Base-by-base conservation (phyloP, 2,797 vertebrate species). In the Pipistrellus pipistrellus region DNA sequence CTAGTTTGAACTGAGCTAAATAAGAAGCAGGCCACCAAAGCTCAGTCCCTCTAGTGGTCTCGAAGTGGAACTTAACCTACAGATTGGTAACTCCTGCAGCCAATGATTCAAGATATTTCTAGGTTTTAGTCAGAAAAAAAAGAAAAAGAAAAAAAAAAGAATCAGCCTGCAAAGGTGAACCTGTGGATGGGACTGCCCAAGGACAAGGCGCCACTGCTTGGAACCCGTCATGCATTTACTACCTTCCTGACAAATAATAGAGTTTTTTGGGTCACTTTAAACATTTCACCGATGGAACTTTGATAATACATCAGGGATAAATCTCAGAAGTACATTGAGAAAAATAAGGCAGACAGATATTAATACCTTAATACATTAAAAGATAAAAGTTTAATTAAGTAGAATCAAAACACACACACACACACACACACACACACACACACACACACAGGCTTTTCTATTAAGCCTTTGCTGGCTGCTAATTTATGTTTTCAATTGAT, bases 41-140 rank as follows among this genome's bases (percentile, higher is more conserved):
- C 62, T 2, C 73, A 75, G 46, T 57, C 62, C 7, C 93, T 94
- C 95, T 88, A 62, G 77, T 85, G 86, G 93, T 30, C 73, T 10
- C 8, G 17, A 90, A 30, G 55, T 27, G 48, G 72, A 90, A 80
- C 27, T 72, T 75, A n/a, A 86, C 3, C 76, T 51, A 80, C 1
- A 84, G 27, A 76, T 41, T 2, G 71, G 48, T 25, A 48, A 72
- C 14, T 27, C 23, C 17, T 7, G 11, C 72, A 57, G 38, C 41
- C n/a, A 21, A 46, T 27, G 11, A 51, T 21, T 13, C 62, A 38
- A 76, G 41, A 38, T 23, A 51, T 30, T 66, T 35, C 13, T 5
- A 66, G 27, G 44, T 32, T 55, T 72, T 12, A 66, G 6, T 3
- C 21, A 78, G 53, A 46, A 38, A 73, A 75, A 73, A 80, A 38